These are phyloP conservation scores for Aquatica leii DNA, from an alignment of 2,888 invertebrate species.

Conservation along the genomic window DNA sequence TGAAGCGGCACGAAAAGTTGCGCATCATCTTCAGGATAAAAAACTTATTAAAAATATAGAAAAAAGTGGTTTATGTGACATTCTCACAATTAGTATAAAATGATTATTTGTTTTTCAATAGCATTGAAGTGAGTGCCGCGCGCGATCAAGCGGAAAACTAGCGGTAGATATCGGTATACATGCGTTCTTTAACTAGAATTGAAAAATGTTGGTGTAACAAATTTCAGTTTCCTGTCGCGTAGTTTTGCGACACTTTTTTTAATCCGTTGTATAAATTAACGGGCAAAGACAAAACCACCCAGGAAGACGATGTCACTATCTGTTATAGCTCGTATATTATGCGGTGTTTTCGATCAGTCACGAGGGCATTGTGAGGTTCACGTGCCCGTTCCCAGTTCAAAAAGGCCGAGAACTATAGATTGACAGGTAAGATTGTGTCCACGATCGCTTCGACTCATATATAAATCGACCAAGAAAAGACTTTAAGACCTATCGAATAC, in stretches of 20 bases:
- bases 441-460: slow-evolving; percentile 48
- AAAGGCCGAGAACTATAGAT: slow-evolving; percentile 47
- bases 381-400: slow-evolving; percentile 53
- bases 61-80: slow-evolving; percentile 29
- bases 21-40: slow-evolving; percentile 19
- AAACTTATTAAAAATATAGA: slow-evolving; percentile 24
- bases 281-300: slow-evolving; percentile 21
- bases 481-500: slow-evolving; percentile 15
- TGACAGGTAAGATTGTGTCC: slow-evolving; percentile 53
- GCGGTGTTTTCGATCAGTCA: slow-evolving; percentile 45
- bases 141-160: slow-evolving; percentile 36
- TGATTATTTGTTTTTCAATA: slow-evolving; percentile 36
- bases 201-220: slow-evolving; percentile 36
- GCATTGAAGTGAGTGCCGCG: slow-evolving; percentile 32
- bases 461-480: slow-evolving; percentile 29
- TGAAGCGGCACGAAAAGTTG: slow-evolving; percentile 2
- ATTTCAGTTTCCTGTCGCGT: slow-evolving; percentile 42
- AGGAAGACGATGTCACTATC: slow-evolving; percentile 27
- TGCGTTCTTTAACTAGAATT: slow-evolving; percentile 31
- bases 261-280: slow-evolving; percentile 2
- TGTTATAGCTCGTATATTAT: slow-evolving; percentile 27
- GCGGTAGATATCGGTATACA: slow-evolving; percentile 34
- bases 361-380: slow-evolving; percentile 51
- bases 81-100: slow-evolving; percentile 33
- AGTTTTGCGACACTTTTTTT: slow-evolving; percentile 32